Evolutionary conservation across 2,113 vertebrate species (phyloP).

Genomic region (Struthio camelus): DNA sequence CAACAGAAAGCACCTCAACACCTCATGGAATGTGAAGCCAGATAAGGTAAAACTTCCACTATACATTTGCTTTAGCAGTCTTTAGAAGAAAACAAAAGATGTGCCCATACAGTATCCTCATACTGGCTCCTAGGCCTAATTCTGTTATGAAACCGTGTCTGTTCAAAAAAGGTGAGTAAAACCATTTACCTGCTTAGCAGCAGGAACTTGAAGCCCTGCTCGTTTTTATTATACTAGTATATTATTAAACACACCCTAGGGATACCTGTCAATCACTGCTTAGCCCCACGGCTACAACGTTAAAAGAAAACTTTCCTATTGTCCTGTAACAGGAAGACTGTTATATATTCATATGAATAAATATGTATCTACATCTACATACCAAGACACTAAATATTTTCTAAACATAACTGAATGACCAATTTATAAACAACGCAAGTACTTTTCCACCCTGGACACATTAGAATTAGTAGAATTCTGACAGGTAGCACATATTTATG

Average conservation of each 20-base stretch:
- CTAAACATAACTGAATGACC: not conserved
- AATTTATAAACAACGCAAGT: not conserved
- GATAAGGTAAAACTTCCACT: not conserved
- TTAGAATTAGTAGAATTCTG: not conserved
- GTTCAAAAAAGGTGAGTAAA: not conserved
- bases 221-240: not conserved
- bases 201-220: not conserved
- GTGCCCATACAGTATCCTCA: not conserved
- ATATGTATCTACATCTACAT: not conserved
- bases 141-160: not conserved
- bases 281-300: not conserved
- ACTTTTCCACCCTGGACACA: not conserved
- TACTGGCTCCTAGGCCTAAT: not conserved
- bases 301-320: not conserved
- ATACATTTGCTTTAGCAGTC: not conserved
- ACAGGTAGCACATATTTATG: not conserved
- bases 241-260: not conserved
- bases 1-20: not conserved
- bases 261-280: not conserved
- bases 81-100: not conserved
- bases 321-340: not conserved
- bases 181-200: not conserved
- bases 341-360: not conserved
- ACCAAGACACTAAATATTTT: not conserved
- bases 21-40: not conserved